Conservation (phyloP, 2,113 vertebrate genomes). For the Perognathus longimembris region DNA sequence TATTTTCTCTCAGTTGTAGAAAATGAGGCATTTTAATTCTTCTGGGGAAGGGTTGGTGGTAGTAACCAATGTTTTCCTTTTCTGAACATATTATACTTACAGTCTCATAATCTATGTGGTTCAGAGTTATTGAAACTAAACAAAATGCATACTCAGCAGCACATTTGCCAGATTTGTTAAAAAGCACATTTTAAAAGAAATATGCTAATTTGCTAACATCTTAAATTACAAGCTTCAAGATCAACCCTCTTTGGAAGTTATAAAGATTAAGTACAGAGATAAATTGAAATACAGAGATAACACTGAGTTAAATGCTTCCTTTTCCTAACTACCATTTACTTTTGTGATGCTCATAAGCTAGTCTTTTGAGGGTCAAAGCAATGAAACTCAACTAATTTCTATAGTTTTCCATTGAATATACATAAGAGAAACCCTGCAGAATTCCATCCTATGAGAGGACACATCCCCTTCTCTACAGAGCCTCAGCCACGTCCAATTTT, state of each 20-base stretch:
- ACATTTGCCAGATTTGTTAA: slow-evolving; percentile 19
- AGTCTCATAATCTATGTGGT: neutral
- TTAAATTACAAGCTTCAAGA: slow-evolving; percentile 35
- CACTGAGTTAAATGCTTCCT: slow-evolving; percentile 2
- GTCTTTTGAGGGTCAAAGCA: neutral
- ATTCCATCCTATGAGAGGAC: slow-evolving; percentile 40
- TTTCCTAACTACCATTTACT: neutral
- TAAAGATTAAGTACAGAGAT: slow-evolving; percentile 21
- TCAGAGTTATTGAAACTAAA: slow-evolving; percentile 23
- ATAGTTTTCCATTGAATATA: slow-evolving; percentile 34
- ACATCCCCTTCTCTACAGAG: neutral
- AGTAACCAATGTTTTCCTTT: neutral
- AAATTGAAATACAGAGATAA: slow-evolving; percentile 26
- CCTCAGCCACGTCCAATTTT: slow-evolving; percentile 47
- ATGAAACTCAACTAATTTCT: neutral
- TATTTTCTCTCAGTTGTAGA: neutral
- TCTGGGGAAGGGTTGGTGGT: neutral
- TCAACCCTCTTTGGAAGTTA: slow-evolving; percentile 21
- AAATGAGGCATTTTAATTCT: slow-evolving; percentile 41
- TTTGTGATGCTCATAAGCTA: neutral
- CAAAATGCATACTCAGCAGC: slow-evolving; percentile 30
- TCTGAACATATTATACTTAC: neutral
- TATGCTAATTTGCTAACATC: slow-evolving; percentile 31
- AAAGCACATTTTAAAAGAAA: slow-evolving; percentile 60
- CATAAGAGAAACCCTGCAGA: neutral